Percentiles rank a stretch among this genome's conserved stretches.
phyloP scores from a whole-genome alignment of 2,797 vertebrate genomes.

The Sebastes ruberrimus region DNA sequence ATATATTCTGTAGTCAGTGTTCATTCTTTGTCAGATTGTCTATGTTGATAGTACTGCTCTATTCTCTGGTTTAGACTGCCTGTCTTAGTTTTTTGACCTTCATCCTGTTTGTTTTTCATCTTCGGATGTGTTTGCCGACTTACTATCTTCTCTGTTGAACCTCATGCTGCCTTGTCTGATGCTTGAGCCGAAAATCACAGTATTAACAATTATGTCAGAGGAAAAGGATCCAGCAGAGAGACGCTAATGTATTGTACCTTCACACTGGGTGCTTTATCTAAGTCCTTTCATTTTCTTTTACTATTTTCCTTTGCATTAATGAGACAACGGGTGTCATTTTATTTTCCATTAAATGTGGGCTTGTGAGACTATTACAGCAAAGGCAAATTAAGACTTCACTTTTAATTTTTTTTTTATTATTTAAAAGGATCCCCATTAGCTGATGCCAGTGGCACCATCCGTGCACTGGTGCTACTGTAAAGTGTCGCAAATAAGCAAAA shows the following conservation, averaged over 20 bases:
- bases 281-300: not conserved
- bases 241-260: not conserved
- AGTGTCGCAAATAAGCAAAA: not conserved
- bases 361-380: not conserved
- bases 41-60: not conserved
- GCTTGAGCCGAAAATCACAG: not conserved
- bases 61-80: not conserved
- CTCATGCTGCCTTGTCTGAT: not conserved
- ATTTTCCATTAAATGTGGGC: not conserved
- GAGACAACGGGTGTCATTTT: not conserved
- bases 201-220: not conserved
- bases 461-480: not conserved
- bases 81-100: not conserved
- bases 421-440: too few species aligned
- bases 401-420: not conserved
- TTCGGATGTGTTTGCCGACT: not conserved
- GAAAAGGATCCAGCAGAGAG: not conserved
- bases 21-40: not conserved
- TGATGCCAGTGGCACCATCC: not conserved
- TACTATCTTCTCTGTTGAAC: not conserved
- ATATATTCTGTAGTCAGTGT: not conserved
- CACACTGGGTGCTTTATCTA: not conserved
- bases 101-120: not conserved
- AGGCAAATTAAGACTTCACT: not conserved
- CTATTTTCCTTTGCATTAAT: not conserved